phyloP scores from a whole-genome alignment of 64 coral and sea anemone species.

The Pachyseris speciosa region DNA sequence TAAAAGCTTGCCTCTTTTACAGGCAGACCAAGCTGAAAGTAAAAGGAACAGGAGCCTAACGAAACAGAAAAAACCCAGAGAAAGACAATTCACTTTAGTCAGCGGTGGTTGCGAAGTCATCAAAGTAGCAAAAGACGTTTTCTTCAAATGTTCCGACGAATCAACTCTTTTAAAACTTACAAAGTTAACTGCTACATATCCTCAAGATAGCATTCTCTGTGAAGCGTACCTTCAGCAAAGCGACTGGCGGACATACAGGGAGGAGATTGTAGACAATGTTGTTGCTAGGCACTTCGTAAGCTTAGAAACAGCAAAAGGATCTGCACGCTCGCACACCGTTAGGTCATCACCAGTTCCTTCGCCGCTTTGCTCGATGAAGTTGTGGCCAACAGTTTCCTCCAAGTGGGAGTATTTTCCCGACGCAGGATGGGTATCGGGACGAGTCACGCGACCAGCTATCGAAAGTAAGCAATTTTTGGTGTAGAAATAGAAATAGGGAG shows the following conservation, averaged over 20 bases:
- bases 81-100: slow-evolving; percentile 72
- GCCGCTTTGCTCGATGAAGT: slow-evolving; percentile 75
- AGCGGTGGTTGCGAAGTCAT: slow-evolving; percentile 86
- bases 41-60: neutral
- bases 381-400: slow-evolving; percentile 50
- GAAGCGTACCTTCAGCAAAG: slow-evolving; percentile 78
- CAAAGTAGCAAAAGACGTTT: slow-evolving; percentile 78
- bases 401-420: slow-evolving; percentile 82
- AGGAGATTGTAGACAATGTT: slow-evolving; percentile 87
- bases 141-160: slow-evolving; percentile 59
- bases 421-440: slow-evolving; percentile 51
- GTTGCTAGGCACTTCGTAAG: slow-evolving; percentile 56
- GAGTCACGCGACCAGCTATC: slow-evolving; percentile 40
- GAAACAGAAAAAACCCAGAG: neutral
- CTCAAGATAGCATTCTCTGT: slow-evolving; percentile 70
- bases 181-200: slow-evolving; percentile 59
- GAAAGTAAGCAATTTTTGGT: slow-evolving; percentile 47
- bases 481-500: neutral
- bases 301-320: slow-evolving; percentile 73
- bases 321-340: slow-evolving; percentile 42
- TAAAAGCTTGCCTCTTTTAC: neutral
- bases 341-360: slow-evolving; percentile 74
- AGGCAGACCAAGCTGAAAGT: neutral
- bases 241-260: slow-evolving; percentile 86
- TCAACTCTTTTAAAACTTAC: slow-evolving; percentile 57